phyloP scores from a whole-genome alignment of 2,888 invertebrate genomes.

The Acheta domesticus region DNA sequence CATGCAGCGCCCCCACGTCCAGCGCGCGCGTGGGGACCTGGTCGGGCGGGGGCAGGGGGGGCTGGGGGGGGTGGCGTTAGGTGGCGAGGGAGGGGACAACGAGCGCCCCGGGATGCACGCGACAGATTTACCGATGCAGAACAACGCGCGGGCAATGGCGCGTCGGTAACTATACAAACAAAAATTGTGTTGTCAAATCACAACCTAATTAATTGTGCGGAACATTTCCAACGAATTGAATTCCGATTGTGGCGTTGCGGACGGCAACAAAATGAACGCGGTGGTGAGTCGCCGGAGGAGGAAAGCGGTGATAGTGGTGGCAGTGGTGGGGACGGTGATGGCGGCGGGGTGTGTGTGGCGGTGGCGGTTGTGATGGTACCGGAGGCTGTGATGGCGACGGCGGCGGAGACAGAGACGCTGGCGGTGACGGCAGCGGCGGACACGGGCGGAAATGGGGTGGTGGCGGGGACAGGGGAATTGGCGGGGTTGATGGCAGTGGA shows the following conservation, averaged over 20 bases:
- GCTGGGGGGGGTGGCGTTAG: not conserved
- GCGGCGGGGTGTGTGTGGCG: not conserved
- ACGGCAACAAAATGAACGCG: not conserved
- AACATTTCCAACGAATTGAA: slow-evolving; percentile 18
- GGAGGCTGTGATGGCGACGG: no score
- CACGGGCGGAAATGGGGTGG: no score
- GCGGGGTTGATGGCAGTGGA: no score
- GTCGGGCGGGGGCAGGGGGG: not conserved
- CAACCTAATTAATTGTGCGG: slow-evolving; percentile 9
- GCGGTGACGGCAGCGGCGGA: no score
- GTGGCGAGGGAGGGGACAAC: not conserved
- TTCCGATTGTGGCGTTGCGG: not conserved
- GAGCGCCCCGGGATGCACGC: not conserved
- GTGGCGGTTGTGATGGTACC: no score
- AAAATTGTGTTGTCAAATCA: slow-evolving; percentile 2
- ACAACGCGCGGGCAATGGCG: slow-evolving; percentile 1
- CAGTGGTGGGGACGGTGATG: not conserved
- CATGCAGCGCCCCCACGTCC: no score
- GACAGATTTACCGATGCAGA: slow-evolving; percentile 18
- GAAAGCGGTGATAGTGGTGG: not conserved
- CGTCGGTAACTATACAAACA: not conserved
- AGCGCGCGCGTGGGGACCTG: no score
- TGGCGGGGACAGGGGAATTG: no score
- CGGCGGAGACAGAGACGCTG: no score
- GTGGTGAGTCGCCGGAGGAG: not conserved